Evolutionary conservation across 2,113 vertebrate genomes (phyloP), one percentile per base, ranked within the genome.

Genomic region (Spermophilus dauricus): DNA sequence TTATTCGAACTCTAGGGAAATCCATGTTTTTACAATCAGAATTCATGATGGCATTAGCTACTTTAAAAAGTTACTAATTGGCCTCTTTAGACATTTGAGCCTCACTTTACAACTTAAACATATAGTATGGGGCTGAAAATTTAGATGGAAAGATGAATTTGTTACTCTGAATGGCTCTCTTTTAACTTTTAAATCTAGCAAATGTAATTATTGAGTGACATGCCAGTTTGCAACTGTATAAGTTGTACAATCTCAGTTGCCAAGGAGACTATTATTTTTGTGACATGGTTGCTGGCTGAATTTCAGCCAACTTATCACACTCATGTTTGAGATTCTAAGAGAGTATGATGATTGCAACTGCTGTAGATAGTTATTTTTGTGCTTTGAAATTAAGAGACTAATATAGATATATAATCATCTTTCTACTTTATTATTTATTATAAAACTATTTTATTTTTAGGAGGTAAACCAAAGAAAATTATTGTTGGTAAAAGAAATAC

Each of bases 161-260:
- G 24, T 86, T 89, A 56, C 82, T 13, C 30, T 51, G 2, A 51
- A 56, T 51, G 48, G 0, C 16, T 1, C 16, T 14, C 24, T 65
- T 81, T 91, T 65, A 94, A 72, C 4, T 95, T 86, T 85, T 78
- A 18, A 73, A 91, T 78, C 28, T 39, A 4, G 48, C 82, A 90
- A 90, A 14, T 73, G n/a, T 48, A 89, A 65, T 37, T 24, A 2
- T 58, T 92, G 13, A 67, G 56, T 86, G 67, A 56, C 63, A 8
- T 24, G 13, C 34, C 1, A 45, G 6, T 80, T 87, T 75, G 56
- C 17, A 93, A 56, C 6, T 58, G 17, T 22, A 1, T 69, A 37
- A 65, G 42, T 7, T 72, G 0, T 37, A 86, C 53, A 8, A 9
- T 37, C 39, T 18, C 32, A 8, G 16, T 39, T 80, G 14, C 63